These are phyloP conservation scores for Lagria hirta DNA, from an alignment of 2,888 invertebrate genomes.

Conservation along the genomic window DNA sequence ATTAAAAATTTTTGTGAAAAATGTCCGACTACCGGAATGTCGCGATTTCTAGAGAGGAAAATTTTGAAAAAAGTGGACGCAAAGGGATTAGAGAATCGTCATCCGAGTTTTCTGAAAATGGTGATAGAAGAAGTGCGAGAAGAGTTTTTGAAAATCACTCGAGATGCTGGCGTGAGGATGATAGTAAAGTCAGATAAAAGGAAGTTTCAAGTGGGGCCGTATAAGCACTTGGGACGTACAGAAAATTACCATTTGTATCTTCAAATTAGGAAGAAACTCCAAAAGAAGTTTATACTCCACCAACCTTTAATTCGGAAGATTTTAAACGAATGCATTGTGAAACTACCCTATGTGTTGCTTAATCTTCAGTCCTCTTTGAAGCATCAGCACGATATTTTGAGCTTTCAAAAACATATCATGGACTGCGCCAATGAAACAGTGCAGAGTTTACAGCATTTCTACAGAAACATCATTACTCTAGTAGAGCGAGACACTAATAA, in stretches of 20 bases:
- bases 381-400: conserved; percentile 30
- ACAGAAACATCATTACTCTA: conserved; percentile 28
- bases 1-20: conserved; percentile 25
- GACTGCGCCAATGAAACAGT: conserved; percentile 33
- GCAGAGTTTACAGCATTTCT: conserved; percentile 34
- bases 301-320: conserved; percentile 65
- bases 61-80: conserved; percentile 63
- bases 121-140: conserved; percentile 59
- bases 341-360: conserved; percentile 59
- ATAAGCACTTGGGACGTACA: conserved; percentile 64
- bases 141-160: conserved; percentile 62
- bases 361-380: conserved; percentile 47
- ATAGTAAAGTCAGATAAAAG: conserved; percentile 60
- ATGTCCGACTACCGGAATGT: conserved; percentile 58
- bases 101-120: conserved; percentile 56
- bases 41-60: conserved; percentile 61
- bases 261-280: conserved; percentile 59
- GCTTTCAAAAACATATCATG: conserved; percentile 32
- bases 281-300: conserved; percentile 61
- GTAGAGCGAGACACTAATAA: conserved; percentile 29
- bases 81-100: conserved; percentile 57
- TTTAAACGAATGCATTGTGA: conserved; percentile 56
- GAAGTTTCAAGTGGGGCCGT: conserved; percentile 56
- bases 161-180: conserved; percentile 62
- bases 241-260: conserved; percentile 61